Conservation (phyloP, 2,797 vertebrate genomes). For the Acrossocheilus fasciatus region DNA sequence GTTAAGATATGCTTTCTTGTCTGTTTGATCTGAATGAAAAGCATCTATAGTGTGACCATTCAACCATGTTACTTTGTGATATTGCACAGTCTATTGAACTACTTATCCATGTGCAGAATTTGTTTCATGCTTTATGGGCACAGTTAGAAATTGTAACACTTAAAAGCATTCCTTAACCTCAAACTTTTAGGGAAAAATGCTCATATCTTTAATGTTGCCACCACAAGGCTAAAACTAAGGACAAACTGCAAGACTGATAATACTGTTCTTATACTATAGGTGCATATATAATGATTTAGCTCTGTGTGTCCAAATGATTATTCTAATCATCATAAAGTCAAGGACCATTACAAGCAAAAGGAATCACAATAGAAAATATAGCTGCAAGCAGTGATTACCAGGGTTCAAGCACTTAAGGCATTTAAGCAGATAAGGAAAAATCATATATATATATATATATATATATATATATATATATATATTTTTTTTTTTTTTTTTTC, state of each 20-base stretch:
- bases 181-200: not conserved
- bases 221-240: not conserved
- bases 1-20: constrained; percentile 23
- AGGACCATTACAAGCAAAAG: not conserved
- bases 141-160: not conserved
- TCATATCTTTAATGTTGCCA: not conserved
- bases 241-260: not conserved
- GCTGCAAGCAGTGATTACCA: not conserved
- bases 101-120: not conserved
- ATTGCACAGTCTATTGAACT: constrained; percentile 10
- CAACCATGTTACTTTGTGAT: constrained; percentile 14
- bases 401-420: not conserved
- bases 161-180: constrained; percentile 13
- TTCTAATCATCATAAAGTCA: constrained; percentile 21
- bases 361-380: not conserved
- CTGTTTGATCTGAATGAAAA: constrained; percentile 23
- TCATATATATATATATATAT: no score
- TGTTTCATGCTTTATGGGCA: not conserved
- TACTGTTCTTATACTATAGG: not conserved
- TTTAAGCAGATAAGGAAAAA: not conserved
- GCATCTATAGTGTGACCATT: not conserved
- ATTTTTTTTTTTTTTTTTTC: no score
- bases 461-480: no score
- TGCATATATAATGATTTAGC: constrained; percentile 28
- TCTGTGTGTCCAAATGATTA: constrained; percentile 11